Evolutionary conservation across 2,113 vertebrate species (phyloP), one percentile per base, ranked within the genome.

Genomic region (Oreocharis arfaki): DNA sequence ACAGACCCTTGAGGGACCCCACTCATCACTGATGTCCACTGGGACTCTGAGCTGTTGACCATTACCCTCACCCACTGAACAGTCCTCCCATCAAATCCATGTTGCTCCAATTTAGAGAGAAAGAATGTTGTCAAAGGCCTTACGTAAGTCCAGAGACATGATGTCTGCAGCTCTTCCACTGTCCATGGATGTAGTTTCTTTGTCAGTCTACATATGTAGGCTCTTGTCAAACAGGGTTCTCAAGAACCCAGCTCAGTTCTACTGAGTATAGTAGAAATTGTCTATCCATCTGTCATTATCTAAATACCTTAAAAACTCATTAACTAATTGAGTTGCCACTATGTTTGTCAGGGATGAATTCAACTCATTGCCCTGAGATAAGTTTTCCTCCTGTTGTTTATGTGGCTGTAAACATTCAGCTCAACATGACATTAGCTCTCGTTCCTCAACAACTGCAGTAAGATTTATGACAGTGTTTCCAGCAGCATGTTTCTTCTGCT

Each of bases 391-490:
- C 63, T 80, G 35, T 92, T 92, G 57, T 85, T 94, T 81, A 37
- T 74, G 68, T 80, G 71, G 75, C 55, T 70, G 64, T 84, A 88
- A 88, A 50, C 69, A 74, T 92, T 94, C 59, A 84, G 55, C 60
- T 85, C 42, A 78, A 80, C 59, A 39, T 77, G 91, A 93, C 75
- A 83, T 85, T 85, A 77, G 50, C 53, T 80, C 64, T 86, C 1
- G 0, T 90, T 95, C 55, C 50, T 44, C 41, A 74, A 16, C 0
- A 30, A 50, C 63, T 59, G 17, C 19, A 11, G 5, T 28, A 35
- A 80, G 78, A 96, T 93, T 96, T 92, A 78, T 80, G 85, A 65
- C 78, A 81, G 23, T 74, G 21, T 83, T 87, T 95, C 53, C 70
- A 91, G 70, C 65, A 93, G 67, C 42, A 28, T 52, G 67, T 80